A percentile compares a stretch with the other conserved stretches of the same genome.
These are phyloP conservation scores for Trachelus tabidus DNA, from an alignment of 2,888 invertebrate species.

Conservation along the genomic window DNA sequence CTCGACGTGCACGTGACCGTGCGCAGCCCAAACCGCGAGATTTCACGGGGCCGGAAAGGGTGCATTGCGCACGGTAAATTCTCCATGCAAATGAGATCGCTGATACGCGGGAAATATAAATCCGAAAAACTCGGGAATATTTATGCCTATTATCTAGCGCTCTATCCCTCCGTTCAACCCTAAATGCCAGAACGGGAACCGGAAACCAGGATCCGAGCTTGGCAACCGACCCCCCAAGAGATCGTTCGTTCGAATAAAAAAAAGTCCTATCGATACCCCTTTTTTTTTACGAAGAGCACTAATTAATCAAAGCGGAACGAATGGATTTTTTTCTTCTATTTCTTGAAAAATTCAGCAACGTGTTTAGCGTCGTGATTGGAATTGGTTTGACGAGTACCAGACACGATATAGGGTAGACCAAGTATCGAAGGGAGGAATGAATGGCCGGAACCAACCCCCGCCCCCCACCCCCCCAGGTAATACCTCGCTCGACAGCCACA, in stretches of 20 bases:
- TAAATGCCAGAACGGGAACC: no score
- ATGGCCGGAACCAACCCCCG: slow-evolving; percentile 2
- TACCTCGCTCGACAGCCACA: slow-evolving; percentile 44
- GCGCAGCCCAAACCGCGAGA: neutral
- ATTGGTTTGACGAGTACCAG: no score
- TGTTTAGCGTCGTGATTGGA: no score
- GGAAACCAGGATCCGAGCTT: no score
- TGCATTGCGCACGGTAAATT: slow-evolving; percentile 52
- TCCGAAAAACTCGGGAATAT: slow-evolving; percentile 58
- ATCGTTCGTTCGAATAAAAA: no score
- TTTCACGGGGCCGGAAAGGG: neutral
- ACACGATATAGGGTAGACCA: no score
- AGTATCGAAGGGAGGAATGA: neutral
- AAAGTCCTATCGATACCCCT: no score
- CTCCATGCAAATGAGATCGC: slow-evolving; percentile 61
- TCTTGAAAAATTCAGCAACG: no score
- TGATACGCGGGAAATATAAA: slow-evolving; percentile 62
- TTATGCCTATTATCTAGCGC: slow-evolving; percentile 60
- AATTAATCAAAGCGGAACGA: no score
- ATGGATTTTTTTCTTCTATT: no score
- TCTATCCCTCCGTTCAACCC: slow-evolving; percentile 16
- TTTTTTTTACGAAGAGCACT: no score
- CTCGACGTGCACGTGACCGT: slow-evolving; percentile 20
- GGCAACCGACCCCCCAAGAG: no score
- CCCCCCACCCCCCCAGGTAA: slow-evolving; percentile 24